These are phyloP conservation scores for Meda fulgida DNA, from an alignment of 2,797 vertebrate genomes.

Conservation along the genomic window DNA sequence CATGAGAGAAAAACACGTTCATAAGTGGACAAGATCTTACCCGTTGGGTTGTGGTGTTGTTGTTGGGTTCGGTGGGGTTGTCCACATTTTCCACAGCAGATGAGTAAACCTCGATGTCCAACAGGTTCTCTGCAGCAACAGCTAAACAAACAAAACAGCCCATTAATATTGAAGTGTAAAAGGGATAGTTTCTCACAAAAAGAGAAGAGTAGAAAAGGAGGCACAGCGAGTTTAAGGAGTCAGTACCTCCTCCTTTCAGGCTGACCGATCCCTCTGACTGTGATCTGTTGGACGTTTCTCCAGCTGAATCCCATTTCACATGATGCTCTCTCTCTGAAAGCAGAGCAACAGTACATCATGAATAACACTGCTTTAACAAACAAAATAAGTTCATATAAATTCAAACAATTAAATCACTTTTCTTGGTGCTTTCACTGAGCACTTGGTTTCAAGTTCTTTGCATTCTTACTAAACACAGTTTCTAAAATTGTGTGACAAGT, in stretches of 20 bases:
- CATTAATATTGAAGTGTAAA: not conserved
- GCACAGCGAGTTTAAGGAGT: not conserved
- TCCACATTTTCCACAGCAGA: slow-evolving; percentile 73
- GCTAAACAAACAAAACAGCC: slow-evolving; percentile 60
- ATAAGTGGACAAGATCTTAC: slow-evolving; percentile 71
- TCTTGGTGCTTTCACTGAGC: not conserved
- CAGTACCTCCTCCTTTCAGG: slow-evolving; percentile 76
- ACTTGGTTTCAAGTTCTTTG: not conserved
- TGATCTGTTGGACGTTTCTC: slow-evolving; percentile 75
- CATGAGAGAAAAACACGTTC: not conserved
- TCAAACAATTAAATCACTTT: not conserved
- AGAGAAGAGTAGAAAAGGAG: not conserved
- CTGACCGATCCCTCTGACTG: slow-evolving; percentile 69
- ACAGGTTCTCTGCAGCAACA: slow-evolving; percentile 82
- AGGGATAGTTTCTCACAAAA: not conserved
- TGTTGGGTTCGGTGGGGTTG: slow-evolving; percentile 72
- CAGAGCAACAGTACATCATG: not conserved
- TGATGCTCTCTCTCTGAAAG: slow-evolving; percentile 85
- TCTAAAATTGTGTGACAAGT: not conserved
- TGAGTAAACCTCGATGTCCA: slow-evolving; percentile 83
- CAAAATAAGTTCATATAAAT: not conserved
- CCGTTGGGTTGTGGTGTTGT: slow-evolving; percentile 78
- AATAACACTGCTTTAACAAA: not conserved
- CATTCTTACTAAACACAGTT: not conserved
- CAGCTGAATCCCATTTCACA: slow-evolving; percentile 80